A percentile compares a stretch with the other conserved stretches of the same genome.
Evolutionary conservation across 2,888 invertebrate species (phyloP).

Genomic region (Synergus gifuensis): DNA sequence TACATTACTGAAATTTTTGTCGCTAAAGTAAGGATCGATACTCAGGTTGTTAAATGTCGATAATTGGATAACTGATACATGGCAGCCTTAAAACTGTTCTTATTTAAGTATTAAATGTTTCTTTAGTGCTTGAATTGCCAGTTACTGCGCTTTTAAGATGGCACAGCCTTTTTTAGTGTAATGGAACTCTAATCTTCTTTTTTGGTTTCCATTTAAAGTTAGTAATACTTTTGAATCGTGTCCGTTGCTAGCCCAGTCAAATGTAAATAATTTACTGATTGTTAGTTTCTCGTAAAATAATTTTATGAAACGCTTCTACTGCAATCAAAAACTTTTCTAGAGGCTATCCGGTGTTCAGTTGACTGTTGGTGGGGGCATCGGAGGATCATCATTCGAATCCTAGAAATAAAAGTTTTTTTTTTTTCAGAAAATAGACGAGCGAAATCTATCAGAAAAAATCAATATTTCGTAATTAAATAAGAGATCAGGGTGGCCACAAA

Average conservation of each 20-base stretch:
- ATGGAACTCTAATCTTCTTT: background rate
- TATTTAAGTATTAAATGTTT: background rate
- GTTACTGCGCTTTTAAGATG: constrained; percentile 2
- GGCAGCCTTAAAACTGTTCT: no score
- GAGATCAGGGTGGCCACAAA: no score
- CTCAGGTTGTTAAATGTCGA: no score
- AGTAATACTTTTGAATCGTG: constrained; percentile 22
- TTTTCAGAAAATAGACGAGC: background rate
- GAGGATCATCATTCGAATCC: constrained; percentile 45
- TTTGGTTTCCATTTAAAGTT: background rate
- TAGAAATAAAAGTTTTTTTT: constrained; percentile 4
- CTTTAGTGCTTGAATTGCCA: background rate
- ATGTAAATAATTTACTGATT: constrained; percentile 19
- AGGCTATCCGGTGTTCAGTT: constrained; percentile 21
- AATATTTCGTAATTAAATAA: background rate
- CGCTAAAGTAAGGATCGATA: no score
- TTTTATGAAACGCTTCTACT: constrained; percentile 12
- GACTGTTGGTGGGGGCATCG: constrained; percentile 43
- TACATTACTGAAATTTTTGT: no score
- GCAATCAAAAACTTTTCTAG: constrained; percentile 2
- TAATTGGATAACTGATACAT: no score
- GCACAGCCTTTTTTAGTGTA: background rate
- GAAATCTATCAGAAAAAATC: background rate
- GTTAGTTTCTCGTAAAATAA: constrained; percentile 26
- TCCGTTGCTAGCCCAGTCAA: constrained; percentile 9